Conservation (phyloP, 2,888 invertebrate genomes). For the Amiota communis region DNA sequence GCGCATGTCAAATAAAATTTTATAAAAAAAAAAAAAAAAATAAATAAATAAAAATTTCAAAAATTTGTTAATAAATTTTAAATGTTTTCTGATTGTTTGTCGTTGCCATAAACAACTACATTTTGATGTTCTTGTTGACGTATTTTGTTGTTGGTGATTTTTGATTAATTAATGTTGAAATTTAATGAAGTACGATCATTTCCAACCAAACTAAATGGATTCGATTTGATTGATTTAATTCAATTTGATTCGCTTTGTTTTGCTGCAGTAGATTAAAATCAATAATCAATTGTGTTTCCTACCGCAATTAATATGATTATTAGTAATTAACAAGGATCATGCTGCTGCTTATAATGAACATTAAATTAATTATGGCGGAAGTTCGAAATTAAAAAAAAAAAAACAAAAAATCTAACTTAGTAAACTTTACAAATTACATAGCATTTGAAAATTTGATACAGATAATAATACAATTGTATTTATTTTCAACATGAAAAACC, state of each 20-base stretch:
- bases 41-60: neutral
- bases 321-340: conserved; percentile 41
- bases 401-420: too few species aligned
- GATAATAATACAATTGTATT: too few species aligned
- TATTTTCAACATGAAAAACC: too few species aligned
- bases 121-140: too few species aligned
- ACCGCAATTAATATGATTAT: neutral
- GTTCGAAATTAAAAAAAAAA: too few species aligned
- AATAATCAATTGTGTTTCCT: neutral
- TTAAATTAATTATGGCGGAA: conserved; percentile 39
- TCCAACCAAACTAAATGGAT: neutral
- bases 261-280: too few species aligned
- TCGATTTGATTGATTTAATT: conserved; percentile 1
- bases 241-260: neutral
- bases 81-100: neutral
- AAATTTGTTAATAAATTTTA: neutral
- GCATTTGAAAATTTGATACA: too few species aligned
- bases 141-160: too few species aligned
- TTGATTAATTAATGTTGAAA: too few species aligned
- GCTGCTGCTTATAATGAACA: conserved; percentile 49
- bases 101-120: neutral
- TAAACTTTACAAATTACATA: too few species aligned
- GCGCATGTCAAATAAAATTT: neutral
- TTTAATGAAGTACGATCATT: too few species aligned
- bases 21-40: neutral